A percentile compares a stretch with the other conserved stretches of the same genome.
phyloP scores from a whole-genome alignment of 2,113 vertebrate genomes.

The Anguilla rostrata region DNA sequence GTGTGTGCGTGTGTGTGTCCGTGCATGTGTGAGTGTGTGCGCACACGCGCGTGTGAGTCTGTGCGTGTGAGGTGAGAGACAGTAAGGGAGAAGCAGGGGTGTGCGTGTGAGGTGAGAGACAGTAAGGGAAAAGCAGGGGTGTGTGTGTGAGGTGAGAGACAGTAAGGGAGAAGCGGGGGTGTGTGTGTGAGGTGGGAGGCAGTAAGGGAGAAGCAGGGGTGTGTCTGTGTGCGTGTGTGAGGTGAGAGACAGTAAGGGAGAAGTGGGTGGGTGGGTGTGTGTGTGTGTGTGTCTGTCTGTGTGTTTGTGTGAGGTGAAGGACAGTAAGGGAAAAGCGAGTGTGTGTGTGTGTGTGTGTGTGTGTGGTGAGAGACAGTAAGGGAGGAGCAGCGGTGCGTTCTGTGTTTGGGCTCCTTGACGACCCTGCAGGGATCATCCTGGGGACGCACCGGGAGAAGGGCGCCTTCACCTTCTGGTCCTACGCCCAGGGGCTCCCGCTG shows the following conservation, averaged over 20 bases:
- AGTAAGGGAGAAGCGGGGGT: neutral
- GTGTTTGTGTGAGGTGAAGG: too few relatives aligned
- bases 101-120: too few relatives aligned
- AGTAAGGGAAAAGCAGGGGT: too few relatives aligned
- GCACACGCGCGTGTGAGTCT: too few relatives aligned
- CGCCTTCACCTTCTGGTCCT: constrained; percentile 96
- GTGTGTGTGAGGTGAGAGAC: too few relatives aligned
- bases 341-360: neutral
- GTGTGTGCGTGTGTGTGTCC: neutral
- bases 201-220: neutral
- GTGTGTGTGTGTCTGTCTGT: too few relatives aligned
- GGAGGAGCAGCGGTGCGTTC: neutral
- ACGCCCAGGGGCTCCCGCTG: constrained; percentile 88
- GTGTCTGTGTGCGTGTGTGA: neutral
- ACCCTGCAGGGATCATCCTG: constrained; percentile 84
- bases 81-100: too few relatives aligned
- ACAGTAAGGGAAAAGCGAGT: too few relatives aligned
- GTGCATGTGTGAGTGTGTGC: neutral
- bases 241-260: too few relatives aligned
- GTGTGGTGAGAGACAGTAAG: neutral
- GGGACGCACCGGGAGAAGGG: constrained; percentile 96
- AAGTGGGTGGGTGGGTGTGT: too few relatives aligned
- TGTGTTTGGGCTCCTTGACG: constrained; percentile 66
- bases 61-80: too few relatives aligned
- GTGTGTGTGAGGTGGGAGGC: neutral